Conservation (phyloP, 2,888 invertebrate genomes). For the Drosophila melanosoma region DNA sequence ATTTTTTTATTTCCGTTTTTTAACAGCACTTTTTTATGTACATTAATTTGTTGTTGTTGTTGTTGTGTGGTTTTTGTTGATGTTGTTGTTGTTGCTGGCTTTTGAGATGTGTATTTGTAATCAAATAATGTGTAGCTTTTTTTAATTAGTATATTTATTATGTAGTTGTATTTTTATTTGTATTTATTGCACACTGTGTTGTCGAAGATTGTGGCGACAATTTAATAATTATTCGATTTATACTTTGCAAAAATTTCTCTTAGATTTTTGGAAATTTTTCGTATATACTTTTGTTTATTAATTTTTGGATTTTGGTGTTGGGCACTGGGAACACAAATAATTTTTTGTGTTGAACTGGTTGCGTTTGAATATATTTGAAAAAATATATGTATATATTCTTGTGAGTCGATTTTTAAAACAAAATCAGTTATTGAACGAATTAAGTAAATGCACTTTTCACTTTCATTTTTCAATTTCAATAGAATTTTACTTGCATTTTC, state of each 20-base stretch:
- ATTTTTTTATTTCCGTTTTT: conserved; percentile 34
- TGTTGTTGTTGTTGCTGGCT: conserved; percentile 19
- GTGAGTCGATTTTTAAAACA: conserved; percentile 80
- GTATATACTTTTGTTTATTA: conserved; percentile 22
- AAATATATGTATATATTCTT: background rate
- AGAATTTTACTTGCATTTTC: conserved; percentile 49
- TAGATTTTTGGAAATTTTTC: conserved; percentile 27
- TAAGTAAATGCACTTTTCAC: conserved; percentile 38
- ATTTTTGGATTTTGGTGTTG: conserved; percentile 28
- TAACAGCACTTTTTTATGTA: conserved; percentile 44
- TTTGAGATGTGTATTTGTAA: conserved; percentile 49
- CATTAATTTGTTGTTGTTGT: conserved; percentile 20
- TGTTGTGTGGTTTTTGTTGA: conserved; percentile 18
- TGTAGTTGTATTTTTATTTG: conserved; percentile 29
- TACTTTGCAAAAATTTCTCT: conserved; percentile 45
- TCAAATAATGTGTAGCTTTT: conserved; percentile 32
- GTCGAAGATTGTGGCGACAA: conserved; percentile 39
- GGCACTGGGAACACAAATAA: conserved; percentile 46
- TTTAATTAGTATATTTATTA: conserved; percentile 32
- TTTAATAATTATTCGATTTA: conserved; percentile 58
- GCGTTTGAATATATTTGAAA: conserved; percentile 24
- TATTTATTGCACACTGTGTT: conserved; percentile 57
- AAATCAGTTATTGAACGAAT: conserved; percentile 66
- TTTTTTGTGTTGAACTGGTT: conserved; percentile 45
- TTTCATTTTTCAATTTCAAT: conserved; percentile 34